A percentile compares a stretch with the other conserved stretches of the same genome.
phyloP scores from a whole-genome alignment of 2,888 invertebrate genomes.

The Drosophila crucigera region DNA sequence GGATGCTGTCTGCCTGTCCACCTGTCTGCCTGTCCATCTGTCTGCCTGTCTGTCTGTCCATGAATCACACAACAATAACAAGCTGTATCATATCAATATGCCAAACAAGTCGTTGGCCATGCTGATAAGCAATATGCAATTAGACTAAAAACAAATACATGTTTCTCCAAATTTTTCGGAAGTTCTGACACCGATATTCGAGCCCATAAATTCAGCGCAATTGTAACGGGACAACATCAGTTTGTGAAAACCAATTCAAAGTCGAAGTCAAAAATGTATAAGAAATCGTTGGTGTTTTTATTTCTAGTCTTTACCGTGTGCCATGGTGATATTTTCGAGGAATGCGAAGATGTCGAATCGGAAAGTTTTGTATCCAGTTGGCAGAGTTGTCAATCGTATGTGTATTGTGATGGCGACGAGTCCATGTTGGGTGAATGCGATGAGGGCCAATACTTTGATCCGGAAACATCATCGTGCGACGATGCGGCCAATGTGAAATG shows the following conservation, averaged over 20 bases:
- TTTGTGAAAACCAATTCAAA: constrained; percentile 33
- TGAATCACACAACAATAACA: constrained; percentile 21
- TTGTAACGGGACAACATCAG: constrained; percentile 45
- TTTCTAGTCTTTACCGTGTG: constrained; percentile 1
- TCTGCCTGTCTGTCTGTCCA: neutral
- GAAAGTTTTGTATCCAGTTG: constrained; percentile 73
- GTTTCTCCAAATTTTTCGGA: constrained; percentile 27
- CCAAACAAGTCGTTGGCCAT: constrained; percentile 15
- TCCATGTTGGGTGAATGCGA: constrained; percentile 77
- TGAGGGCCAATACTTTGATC: constrained; percentile 74
- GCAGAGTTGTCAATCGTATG: constrained; percentile 76
- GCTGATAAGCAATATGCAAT: constrained; percentile 62
- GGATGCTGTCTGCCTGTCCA: neutral
- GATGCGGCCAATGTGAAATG: constrained; percentile 70
- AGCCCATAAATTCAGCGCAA: constrained; percentile 54
- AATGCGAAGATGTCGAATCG: constrained; percentile 65
- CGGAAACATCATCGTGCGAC: constrained; percentile 71
- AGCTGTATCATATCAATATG: constrained; percentile 3
- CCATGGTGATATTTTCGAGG: constrained; percentile 52
- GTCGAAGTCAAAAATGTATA: constrained; percentile 43
- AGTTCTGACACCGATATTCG: constrained; percentile 17
- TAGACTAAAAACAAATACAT: constrained; percentile 71
- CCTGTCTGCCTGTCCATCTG: neutral
- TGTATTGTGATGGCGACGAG: constrained; percentile 80
- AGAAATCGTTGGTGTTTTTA: constrained; percentile 41